Conservation (phyloP, 2,113 vertebrate genomes). For the Clupea harengus region DNA sequence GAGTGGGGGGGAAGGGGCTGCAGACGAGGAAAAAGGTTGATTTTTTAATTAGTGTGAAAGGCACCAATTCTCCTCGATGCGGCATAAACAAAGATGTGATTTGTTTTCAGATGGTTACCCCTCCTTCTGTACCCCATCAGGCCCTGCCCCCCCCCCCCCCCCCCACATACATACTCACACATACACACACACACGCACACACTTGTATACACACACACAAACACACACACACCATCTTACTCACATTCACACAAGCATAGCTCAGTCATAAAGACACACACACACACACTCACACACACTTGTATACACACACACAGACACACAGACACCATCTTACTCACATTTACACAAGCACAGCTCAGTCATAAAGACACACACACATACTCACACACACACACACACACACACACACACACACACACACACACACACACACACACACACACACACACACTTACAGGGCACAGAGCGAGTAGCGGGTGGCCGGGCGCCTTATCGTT, state of each 20-base stretch:
- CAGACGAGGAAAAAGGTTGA: slow-evolving; percentile 14
- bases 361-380: not conserved
- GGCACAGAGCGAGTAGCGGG: slow-evolving; percentile 43
- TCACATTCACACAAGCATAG: not conserved
- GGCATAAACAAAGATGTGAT: not conserved
- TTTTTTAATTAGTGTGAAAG: slow-evolving; percentile 65
- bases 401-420: slow-evolving; percentile 15
- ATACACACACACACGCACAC: not conserved
- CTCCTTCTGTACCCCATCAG: not conserved
- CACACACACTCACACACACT: not conserved
- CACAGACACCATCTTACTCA: not conserved
- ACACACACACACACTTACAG: slow-evolving; percentile 18
- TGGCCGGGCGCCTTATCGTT: slow-evolving; percentile 78
- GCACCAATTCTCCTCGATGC: slow-evolving; percentile 20
- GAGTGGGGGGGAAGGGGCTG: not conserved
- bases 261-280: not conserved
- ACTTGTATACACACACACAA: not conserved
- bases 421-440: slow-evolving; percentile 21
- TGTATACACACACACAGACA: not conserved
- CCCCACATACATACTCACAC: not conserved
- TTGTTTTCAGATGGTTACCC: not conserved
- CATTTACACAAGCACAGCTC: not conserved
- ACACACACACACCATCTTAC: not conserved
- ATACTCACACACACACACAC: not conserved
- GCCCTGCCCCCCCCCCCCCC: not conserved